These are phyloP conservation scores for Pseudopodoces humilis DNA, from an alignment of 2,113 vertebrate species.

Conservation along the genomic window DNA sequence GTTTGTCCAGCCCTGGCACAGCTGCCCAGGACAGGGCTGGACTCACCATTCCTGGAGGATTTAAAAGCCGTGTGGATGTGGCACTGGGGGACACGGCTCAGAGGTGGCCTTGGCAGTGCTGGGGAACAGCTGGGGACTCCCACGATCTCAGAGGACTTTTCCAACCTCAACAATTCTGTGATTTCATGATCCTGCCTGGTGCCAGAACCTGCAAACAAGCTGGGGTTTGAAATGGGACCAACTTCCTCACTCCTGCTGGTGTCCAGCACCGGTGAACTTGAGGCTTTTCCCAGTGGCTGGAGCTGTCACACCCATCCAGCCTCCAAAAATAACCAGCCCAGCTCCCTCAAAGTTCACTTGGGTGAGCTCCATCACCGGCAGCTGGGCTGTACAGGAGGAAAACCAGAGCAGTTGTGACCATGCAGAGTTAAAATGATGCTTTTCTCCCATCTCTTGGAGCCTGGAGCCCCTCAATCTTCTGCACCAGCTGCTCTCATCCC, in stretches of 20 bases:
- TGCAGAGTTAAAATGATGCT: background rate
- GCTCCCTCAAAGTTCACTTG: background rate
- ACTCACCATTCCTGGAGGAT: background rate
- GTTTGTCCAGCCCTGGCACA: background rate
- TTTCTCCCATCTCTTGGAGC: background rate
- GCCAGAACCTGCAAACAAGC: background rate
- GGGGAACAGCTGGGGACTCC: background rate
- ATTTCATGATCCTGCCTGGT: background rate
- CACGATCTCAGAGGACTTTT: background rate
- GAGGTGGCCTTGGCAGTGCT: background rate
- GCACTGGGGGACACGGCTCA: fast-evolving
- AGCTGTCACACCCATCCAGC: background rate
- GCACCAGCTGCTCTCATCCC: background rate
- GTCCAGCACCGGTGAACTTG: fast-evolving
- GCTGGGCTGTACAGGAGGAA: background rate
- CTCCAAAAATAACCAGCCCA: background rate
- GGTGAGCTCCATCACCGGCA: background rate
- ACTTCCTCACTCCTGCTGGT: background rate
- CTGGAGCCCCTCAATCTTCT: background rate
- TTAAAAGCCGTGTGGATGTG: background rate
- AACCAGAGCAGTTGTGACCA: background rate
- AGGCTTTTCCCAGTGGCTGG: background rate
- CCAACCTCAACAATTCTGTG: background rate
- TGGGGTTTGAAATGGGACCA: background rate
- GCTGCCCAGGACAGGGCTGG: background rate